Evolutionary conservation across 2,888 invertebrate species (phyloP).

Genomic region (Spicauda simplicius): DNA sequence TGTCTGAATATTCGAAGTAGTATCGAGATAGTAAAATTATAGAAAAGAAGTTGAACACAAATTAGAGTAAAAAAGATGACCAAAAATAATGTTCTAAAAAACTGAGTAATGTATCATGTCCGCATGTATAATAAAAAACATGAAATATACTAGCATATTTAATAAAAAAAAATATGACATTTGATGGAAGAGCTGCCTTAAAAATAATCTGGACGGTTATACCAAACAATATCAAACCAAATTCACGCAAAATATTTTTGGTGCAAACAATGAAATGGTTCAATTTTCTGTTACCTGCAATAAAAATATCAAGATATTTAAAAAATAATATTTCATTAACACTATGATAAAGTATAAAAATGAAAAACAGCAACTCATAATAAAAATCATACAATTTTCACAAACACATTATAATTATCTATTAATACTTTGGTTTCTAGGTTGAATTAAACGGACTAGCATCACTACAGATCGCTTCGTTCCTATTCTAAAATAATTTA

Average conservation of each 20-base stretch:
- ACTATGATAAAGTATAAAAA: too few species aligned
- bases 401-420: background rate
- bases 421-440: slow-evolving; percentile 21
- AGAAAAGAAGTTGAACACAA: too few species aligned
- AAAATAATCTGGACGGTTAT: background rate
- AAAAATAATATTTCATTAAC: too few species aligned
- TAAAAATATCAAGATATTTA: too few species aligned
- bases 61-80: too few species aligned
- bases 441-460: slow-evolving; percentile 34
- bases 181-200: background rate
- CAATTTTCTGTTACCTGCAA: background rate
- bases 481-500: slow-evolving; percentile 26
- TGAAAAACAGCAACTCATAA: background rate
- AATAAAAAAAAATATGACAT: background rate
- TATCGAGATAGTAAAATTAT: too few species aligned
- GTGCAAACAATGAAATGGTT: background rate
- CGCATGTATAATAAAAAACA: background rate
- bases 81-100: too few species aligned
- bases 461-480: slow-evolving; percentile 21
- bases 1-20: too few species aligned
- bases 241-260: too few species aligned
- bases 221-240: background rate
- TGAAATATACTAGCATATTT: background rate
- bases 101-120: background rate
- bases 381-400: background rate